Evolutionary conservation across 1,140 invertebrate genomes (phyloP).

Genomic region (Drosophila serrata): DNA sequence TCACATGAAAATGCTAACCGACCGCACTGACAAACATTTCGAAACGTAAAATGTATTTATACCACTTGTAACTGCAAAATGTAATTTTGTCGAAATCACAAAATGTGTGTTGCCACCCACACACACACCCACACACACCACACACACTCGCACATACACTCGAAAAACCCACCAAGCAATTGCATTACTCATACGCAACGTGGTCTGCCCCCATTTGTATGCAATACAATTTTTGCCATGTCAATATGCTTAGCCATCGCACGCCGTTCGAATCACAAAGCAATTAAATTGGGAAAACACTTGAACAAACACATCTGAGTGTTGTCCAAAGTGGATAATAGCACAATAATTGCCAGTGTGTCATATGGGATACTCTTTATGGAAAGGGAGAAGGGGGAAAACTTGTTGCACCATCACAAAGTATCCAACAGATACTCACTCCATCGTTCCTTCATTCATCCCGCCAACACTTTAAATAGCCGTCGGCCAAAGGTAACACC

Average conservation of each 20-base stretch:
- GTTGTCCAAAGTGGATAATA: slow-evolving; percentile 29
- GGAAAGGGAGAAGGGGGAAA: too few relatives aligned
- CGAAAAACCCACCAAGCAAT: slow-evolving; percentile 14
- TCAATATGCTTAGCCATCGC: slow-evolving; percentile 54
- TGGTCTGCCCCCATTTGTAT: slow-evolving; percentile 24
- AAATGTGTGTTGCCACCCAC: slow-evolving; percentile 24
- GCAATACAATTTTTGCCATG: slow-evolving; percentile 52
- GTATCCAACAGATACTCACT: not conserved
- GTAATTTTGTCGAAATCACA: slow-evolving; percentile 59
- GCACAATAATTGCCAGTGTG: slow-evolving; percentile 48
- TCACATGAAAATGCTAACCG: slow-evolving; percentile 1
- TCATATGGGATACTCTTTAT: slow-evolving; percentile 16
- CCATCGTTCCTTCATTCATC: slow-evolving; percentile 2
- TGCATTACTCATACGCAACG: slow-evolving; percentile 55
- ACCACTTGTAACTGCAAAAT: slow-evolving; percentile 64
- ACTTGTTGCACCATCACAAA: slow-evolving; percentile 14
- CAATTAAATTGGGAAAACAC: slow-evolving; percentile 62
- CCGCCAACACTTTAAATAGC: slow-evolving; percentile 25
- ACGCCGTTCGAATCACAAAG: slow-evolving; percentile 19
- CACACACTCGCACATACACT: not conserved
- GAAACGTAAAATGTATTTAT: slow-evolving; percentile 57
- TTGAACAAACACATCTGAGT: slow-evolving; percentile 14
- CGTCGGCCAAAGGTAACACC: slow-evolving; percentile 36
- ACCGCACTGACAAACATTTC: slow-evolving; percentile 49
- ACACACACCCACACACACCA: not conserved